These are phyloP conservation scores for Serranus cabrilla DNA, from an alignment of 2,797 vertebrate genomes.

Conservation along the genomic window DNA sequence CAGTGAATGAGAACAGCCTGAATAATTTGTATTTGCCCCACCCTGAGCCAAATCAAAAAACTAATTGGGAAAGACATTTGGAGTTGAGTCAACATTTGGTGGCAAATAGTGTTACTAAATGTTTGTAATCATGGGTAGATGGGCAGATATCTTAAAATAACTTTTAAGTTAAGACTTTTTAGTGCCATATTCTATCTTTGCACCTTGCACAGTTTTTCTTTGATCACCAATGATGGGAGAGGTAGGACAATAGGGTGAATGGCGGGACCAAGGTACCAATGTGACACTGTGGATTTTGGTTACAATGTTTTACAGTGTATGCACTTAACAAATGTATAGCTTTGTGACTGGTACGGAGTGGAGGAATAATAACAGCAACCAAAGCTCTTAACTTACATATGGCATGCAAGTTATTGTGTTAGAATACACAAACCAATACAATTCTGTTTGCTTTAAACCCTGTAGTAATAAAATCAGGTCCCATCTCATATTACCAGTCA, in stretches of 20 bases:
- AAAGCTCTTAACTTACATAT: neutral
- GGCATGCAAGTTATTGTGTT: neutral
- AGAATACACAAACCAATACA: neutral
- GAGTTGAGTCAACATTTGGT: no score
- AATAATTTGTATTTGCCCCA: no score
- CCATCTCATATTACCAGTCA: constrained; percentile 1
- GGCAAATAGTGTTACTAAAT: neutral
- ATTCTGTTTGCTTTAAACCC: neutral
- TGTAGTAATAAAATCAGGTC: neutral
- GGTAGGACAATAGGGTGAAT: no score
- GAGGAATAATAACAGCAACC: neutral
- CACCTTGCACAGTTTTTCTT: neutral
- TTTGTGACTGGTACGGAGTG: neutral
- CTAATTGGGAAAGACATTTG: no score
- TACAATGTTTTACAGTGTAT: neutral
- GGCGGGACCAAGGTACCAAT: no score
- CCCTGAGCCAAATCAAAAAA: no score
- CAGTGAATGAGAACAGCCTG: no score
- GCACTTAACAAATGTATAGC: neutral
- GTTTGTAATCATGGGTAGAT: neutral
- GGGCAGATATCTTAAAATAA: neutral
- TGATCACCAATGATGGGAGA: neutral
- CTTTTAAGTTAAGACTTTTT: neutral
- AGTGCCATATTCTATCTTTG: neutral
- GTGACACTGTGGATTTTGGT: neutral